A percentile compares a stretch with the other conserved stretches of the same genome.
Conservation (phyloP, 2,113 vertebrate species). For the Gasterosteus aculeatus region DNA sequence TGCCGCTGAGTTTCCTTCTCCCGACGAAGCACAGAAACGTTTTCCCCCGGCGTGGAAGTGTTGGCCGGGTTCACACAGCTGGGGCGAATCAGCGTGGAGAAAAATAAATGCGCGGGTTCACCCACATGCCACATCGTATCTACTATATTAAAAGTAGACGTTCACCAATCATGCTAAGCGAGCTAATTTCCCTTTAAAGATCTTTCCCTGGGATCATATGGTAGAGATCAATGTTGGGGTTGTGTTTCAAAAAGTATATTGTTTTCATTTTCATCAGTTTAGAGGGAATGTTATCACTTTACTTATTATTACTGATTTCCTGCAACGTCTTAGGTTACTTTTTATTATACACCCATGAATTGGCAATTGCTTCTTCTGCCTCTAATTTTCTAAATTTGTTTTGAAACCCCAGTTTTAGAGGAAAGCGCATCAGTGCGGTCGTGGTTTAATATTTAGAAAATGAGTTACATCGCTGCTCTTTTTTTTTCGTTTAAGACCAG, state of each 20-base stretch:
- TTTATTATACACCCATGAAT: background rate
- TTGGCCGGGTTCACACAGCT: constrained; percentile 68
- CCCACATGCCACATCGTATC: constrained; percentile 62
- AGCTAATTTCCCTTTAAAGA: constrained; percentile 30
- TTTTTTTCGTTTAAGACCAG: background rate
- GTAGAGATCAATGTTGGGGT: constrained; percentile 29
- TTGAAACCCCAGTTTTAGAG: no score
- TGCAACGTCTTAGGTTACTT: background rate
- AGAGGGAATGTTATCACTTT: constrained; percentile 24
- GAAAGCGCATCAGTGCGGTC: no score
- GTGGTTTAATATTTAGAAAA: background rate
- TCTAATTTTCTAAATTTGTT: no score
- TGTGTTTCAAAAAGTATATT: constrained; percentile 2
- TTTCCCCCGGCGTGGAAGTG: constrained; percentile 51
- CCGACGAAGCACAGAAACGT: constrained; percentile 62
- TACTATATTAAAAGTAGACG: constrained; percentile 53
- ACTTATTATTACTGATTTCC: background rate
- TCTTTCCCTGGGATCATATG: constrained; percentile 35
- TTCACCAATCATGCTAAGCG: constrained; percentile 45
- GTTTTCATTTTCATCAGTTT: constrained; percentile 30
- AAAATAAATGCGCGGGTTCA: constrained; percentile 59
- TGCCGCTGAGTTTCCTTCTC: constrained; percentile 33
- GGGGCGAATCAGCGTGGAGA: constrained; percentile 60
- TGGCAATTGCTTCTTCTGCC: constrained; percentile 2
- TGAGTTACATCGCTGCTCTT: background rate